These are phyloP conservation scores for Troides aeacus DNA, from an alignment of 2,888 invertebrate species.

Conservation along the genomic window DNA sequence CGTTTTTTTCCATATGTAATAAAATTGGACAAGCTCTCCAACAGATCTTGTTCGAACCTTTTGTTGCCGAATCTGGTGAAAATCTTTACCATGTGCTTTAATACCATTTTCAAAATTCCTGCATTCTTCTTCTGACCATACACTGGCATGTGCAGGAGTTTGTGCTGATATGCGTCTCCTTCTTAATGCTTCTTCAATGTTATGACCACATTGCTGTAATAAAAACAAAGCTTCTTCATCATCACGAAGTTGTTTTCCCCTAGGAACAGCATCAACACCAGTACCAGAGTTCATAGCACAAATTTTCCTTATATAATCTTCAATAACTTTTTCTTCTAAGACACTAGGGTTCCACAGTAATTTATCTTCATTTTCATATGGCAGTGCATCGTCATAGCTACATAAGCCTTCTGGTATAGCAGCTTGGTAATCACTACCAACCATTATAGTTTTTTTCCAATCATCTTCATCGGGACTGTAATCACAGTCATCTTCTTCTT, in stretches of 20 bases:
- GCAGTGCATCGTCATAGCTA: slow-evolving; percentile 95
- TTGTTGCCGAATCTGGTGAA: slow-evolving; percentile 94
- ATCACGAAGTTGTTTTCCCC: slow-evolving; percentile 89
- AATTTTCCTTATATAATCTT: slow-evolving; percentile 87
- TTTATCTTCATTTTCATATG: slow-evolving; percentile 97
- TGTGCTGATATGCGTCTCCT: slow-evolving; percentile 87
- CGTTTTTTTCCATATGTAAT: slow-evolving; percentile 99
- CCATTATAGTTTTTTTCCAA: slow-evolving; percentile 97
- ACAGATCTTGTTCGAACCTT: slow-evolving; percentile 97
- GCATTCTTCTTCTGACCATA: slow-evolving; percentile 99
- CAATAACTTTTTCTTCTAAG: slow-evolving; percentile 85
- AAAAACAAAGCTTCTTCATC: slow-evolving; percentile 94
- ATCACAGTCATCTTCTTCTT: slow-evolving; percentile 90
- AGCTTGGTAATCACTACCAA: slow-evolving; percentile 96
- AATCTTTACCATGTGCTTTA: slow-evolving; percentile 96
- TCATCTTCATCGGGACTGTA: slow-evolving; percentile 93
- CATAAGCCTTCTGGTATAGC: slow-evolving; percentile 94
- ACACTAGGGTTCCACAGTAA: slow-evolving; percentile 94
- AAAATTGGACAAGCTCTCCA: slow-evolving; percentile 97
- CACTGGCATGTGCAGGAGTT: slow-evolving; percentile 85
- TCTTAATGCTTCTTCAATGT: slow-evolving; percentile 94
- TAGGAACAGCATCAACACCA: slow-evolving; percentile 80
- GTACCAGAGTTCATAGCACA: slow-evolving; percentile 69
- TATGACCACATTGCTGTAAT: slow-evolving; percentile 95
- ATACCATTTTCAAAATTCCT: slow-evolving; percentile 97